Evolutionary conservation across 2,888 invertebrate genomes (phyloP), one percentile per base, ranked within the genome.

Genomic region (Saturnia japonica): DNA sequence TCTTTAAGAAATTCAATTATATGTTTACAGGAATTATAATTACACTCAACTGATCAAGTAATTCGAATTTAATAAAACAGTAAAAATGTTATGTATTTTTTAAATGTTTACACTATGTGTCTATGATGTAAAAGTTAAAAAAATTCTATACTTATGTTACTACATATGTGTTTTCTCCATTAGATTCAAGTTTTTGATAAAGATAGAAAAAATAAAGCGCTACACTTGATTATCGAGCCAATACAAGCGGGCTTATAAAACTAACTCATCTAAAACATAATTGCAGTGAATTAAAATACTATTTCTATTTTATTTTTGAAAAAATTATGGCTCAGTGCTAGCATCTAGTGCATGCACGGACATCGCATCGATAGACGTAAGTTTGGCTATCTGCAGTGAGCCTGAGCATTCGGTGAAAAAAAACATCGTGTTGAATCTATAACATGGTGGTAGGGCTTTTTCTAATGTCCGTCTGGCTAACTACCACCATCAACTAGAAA

Each of bases 1-100:
- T 94, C 93, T 90, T 85, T 77, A 79, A 87, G 91, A 93, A 93
- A 93, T 92, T 92, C 91, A 93, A 93, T 93, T 93, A 91, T 91
- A 89, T 87, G 82, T 81, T 85, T 80, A 82, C 82, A 77, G 82
- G 81, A 85, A 85, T 84, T 81, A 82, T 84, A 76, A 82, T 82
- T 84, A 85, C 85, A 81, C 87, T 90, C 88, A 87, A 87, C 86
- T 84, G 86, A 79, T 85, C 85, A 88, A 90, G 89, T 88, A 1
- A 14, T 6, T 60, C 57, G 57, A 28, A 60, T 60, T 28, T 22
- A 22, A 22, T 22, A 22, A 54, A n/a, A 7, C 7, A 22, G n/a
- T 22, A 22, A 54, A 54, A 19, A 19, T 16, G 12, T 16, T 47
- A 8, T 19, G 8, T 47, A 45, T 45, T 45, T 45, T 45, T n/a